These are phyloP conservation scores for Novumbra hubbsi DNA, from an alignment of 2,797 vertebrate genomes.

Conservation along the genomic window DNA sequence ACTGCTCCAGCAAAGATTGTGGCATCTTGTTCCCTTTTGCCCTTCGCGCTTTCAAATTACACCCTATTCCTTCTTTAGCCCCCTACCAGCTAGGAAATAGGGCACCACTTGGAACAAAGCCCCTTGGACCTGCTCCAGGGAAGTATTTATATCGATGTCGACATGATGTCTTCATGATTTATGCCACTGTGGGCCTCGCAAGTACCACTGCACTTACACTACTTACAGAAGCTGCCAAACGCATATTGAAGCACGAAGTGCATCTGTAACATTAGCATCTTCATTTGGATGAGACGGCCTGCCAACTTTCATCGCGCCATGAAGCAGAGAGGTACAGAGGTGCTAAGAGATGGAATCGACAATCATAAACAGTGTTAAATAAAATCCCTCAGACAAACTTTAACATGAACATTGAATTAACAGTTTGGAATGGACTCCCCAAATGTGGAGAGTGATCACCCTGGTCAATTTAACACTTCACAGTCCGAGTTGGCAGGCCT, in stretches of 20 bases:
- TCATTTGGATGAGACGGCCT: conserved; percentile 8
- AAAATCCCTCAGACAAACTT: not conserved
- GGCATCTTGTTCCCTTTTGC: not conserved
- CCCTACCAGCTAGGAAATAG: not conserved
- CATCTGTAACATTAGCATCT: conserved; percentile 26
- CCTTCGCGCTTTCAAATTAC: not conserved
- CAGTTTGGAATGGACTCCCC: not conserved
- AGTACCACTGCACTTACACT: conserved; percentile 35
- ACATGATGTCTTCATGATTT: conserved; percentile 25
- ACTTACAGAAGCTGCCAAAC: conserved; percentile 34
- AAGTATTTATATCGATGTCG: conserved; percentile 29
- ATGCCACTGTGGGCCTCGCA: conserved; percentile 14
- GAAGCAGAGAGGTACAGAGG: not conserved
- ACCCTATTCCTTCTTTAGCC: not conserved
- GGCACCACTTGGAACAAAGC: not conserved
- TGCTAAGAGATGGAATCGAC: not conserved
- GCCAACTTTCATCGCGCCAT: not conserved
- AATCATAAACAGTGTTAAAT: not conserved
- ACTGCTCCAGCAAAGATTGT: conserved; percentile 7
- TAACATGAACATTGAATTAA: not conserved
- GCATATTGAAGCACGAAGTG: conserved; percentile 16
- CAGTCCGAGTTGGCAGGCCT: not conserved
- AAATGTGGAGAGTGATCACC: not conserved
- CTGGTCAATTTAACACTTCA: not conserved
- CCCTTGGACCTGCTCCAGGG: conserved; percentile 27